Evolutionary conservation across 2,797 vertebrate genomes (phyloP), one percentile per base, ranked within the genome.

Genomic region (Chaunax sp.): DNA sequence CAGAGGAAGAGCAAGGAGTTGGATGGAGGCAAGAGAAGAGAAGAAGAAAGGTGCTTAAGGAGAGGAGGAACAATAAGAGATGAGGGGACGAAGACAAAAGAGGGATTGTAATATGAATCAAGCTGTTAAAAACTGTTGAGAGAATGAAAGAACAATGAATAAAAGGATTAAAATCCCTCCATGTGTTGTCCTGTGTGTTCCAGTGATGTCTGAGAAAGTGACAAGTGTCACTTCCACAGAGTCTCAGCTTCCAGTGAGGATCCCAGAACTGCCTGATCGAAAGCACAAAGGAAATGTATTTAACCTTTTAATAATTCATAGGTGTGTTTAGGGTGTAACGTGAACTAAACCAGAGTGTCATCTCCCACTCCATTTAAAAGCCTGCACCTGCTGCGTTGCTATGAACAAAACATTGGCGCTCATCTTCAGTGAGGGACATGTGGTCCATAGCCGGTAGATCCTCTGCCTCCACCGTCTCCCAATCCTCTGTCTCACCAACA

Each of bases 151-250:
- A 37, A 19, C 33, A 38, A 45, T 12, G 52, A 62, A 49, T 20
- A n/a, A 64, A 12, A 25, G 28, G 57, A 64, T 52, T 35, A 11
- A 40, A 58, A 6, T 35, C 8, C 4, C 43, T 8, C 47, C 28
- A 45, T 30, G n/a, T 58, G 58, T 30, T 10, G n/a, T 23, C 46
- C 55, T 60, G 33, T 30, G 11, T 15, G 56, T 16, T 40, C 22
- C 30, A 58, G 44, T 72, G 77, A 81, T 0, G 41, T 72, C 25
- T 62, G 41, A 67, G 44, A 13, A 80, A 70, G 75, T 70, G 81
- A 75, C 69, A 69, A 22, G 60, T 51, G 51, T 6, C 60, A 55
- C 63, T 19, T 66, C 46, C 35, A 35, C 19, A 15, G 37, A 66
- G 53, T 9, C 60, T 53, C 35, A 45, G 75, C 50, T 52, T 72